A percentile compares a stretch with the other conserved stretches of the same genome.
These are phyloP conservation scores for Lamproptera curius DNA, from an alignment of 2,888 invertebrate genomes.

Conservation along the genomic window DNA sequence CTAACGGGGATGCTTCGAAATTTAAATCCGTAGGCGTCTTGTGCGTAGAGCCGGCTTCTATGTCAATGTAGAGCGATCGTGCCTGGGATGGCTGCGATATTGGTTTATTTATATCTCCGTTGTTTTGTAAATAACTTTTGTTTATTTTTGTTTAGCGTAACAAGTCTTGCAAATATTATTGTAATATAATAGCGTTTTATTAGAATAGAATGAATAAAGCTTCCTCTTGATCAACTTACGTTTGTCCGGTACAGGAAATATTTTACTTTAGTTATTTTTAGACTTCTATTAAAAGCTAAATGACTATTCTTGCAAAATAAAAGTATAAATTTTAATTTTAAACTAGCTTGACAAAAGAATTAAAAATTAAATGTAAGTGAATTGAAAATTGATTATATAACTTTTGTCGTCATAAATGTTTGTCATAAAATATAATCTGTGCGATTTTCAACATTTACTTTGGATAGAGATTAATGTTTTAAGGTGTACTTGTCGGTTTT, in stretches of 20 bases:
- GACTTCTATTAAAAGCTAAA: too few relatives aligned
- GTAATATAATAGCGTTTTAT: too few relatives aligned
- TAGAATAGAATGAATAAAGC: too few relatives aligned
- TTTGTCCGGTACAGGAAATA: too few relatives aligned
- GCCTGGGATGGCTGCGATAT: conserved; percentile 43
- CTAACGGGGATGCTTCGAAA: conserved; percentile 64
- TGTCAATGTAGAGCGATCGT: conserved; percentile 40
- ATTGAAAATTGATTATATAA: neutral
- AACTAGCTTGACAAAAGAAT: neutral
- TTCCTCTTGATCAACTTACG: too few relatives aligned
- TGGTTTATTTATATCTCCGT: conserved; percentile 45
- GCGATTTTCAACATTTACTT: neutral
- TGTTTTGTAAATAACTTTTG: conserved; percentile 55
- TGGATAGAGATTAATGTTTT: neutral
- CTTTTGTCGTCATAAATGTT: neutral
- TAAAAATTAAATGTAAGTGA: neutral
- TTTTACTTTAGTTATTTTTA: too few relatives aligned
- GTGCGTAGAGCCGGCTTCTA: conserved; percentile 52
- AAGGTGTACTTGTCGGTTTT: neutral
- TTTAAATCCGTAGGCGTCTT: conserved; percentile 66
- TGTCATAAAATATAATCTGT: neutral
- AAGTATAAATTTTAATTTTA: too few relatives aligned
- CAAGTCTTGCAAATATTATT: too few relatives aligned
- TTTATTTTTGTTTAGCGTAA: conserved; percentile 16
- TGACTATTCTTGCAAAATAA: too few relatives aligned